Conservation (phyloP, 2,113 vertebrate species). For the Crotalus viridis region DNA sequence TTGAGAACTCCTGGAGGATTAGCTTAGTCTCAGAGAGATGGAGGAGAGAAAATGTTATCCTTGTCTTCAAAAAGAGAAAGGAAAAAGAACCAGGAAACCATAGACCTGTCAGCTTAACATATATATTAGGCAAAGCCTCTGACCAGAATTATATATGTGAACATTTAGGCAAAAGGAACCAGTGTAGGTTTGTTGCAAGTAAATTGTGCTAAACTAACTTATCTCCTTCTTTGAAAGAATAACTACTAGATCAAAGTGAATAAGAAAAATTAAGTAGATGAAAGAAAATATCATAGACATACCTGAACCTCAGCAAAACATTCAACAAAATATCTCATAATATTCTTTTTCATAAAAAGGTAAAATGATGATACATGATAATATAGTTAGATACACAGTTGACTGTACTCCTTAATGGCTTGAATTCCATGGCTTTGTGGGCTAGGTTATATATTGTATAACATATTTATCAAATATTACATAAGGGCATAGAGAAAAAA, state of each 20-base stretch:
- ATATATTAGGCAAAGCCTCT: neutral
- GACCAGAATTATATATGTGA: neutral
- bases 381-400: neutral
- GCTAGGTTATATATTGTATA: neutral
- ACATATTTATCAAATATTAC: neutral
- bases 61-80: neutral
- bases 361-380: neutral
- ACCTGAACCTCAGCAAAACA: neutral
- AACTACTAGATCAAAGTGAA: neutral
- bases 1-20: no score
- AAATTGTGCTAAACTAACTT: neutral
- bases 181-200: neutral
- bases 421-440: neutral
- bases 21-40: no score
- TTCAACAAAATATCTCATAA: neutral
- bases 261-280: neutral
- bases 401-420: neutral
- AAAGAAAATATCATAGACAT: neutral
- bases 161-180: neutral
- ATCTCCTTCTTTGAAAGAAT: neutral
- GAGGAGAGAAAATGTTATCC: no score
- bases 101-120: neutral
- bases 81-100: neutral
- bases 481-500: neutral
- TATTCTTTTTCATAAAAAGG: neutral